These are phyloP conservation scores for Thaleichthys pacificus DNA, from an alignment of 2,797 vertebrate genomes.

Conservation along the genomic window DNA sequence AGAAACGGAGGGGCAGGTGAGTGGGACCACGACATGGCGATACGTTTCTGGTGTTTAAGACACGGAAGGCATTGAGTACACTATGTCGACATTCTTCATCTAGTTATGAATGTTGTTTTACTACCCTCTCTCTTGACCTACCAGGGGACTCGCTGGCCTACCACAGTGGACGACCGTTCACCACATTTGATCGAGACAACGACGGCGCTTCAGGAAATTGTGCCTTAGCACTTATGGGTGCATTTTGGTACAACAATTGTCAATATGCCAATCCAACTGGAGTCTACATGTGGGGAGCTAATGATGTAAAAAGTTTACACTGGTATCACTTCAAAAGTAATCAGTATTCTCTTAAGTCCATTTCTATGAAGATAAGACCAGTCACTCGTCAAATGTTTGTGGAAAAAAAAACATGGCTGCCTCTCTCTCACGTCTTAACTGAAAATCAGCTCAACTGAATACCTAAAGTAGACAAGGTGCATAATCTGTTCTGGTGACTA, in stretches of 20 bases:
- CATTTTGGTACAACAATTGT: slow-evolving; percentile 39
- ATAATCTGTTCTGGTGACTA: no score
- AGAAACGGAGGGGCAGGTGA: slow-evolving; percentile 50
- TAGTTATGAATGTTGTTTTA: not conserved
- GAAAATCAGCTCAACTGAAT: no score
- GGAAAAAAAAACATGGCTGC: not conserved
- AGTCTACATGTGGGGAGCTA: slow-evolving; percentile 37
- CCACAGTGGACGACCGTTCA: slow-evolving; percentile 37
- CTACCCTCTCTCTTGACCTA: not conserved
- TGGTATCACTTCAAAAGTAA: slow-evolving; percentile 34
- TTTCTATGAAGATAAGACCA: slow-evolving; percentile 47
- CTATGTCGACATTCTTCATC: not conserved
- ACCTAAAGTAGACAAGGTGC: no score
- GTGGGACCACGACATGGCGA: not conserved
- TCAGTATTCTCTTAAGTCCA: slow-evolving; percentile 26
- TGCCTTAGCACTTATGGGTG: slow-evolving; percentile 14
- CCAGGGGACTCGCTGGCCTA: slow-evolving; percentile 38
- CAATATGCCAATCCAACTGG: slow-evolving; percentile 40
- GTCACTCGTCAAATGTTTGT: not conserved
- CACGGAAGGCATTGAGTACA: not conserved
- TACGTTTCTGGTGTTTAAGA: not conserved
- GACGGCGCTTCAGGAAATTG: slow-evolving; percentile 30
- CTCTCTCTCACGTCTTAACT: not conserved
- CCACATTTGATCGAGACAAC: slow-evolving; percentile 49
- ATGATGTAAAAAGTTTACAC: not conserved